Base-by-base conservation (phyloP, 2,113 vertebrate species). In the Brachirus orientalis region DNA sequence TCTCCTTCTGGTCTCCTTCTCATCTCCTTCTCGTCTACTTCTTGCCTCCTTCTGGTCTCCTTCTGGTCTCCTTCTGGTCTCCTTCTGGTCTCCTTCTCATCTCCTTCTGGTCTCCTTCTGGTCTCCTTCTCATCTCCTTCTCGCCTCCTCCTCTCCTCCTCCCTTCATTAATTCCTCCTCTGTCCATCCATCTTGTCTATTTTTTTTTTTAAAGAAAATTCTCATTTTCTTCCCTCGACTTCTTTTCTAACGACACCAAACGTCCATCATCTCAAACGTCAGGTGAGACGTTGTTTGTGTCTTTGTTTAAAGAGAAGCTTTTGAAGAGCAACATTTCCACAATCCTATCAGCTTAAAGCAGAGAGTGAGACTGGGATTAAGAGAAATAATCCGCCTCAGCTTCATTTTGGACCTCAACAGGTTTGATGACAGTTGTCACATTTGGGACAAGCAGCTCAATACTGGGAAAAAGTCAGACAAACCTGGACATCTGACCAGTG, bases 141-240 rank as follows among this genome's bases (percentile, higher is more conserved):
- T 28, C 40, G 4, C 48, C 20, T 36, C 52, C 9, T 38, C 35
- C 36, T 35, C 10, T 4, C 64, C 44, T 28, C 67, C 41, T 58
- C 44, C 33, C 59, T 14, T 51, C 17, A 20, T 52, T 53, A 22
- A 35, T 43, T 13, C 18, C 13, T 56, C 52, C 11, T 77, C 72
- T 19, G 10, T 67, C 54, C 19, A 62, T 67, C 59, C 19, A 16
- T 60, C 61, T 72, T 48, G 54, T 6, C n/a, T 18, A 50, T 67
- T 48, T 61, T 5, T n/a, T n/a, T n/a, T n/a, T n/a, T n/a, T n/a
- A n/a, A n/a, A n/a, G n/a, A n/a, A 14, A 35, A 55, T 37, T 7
- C 22, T 17, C 13, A 7, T 13, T 13, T 13, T 12, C 3, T 16
- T 14, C 44, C 13, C 71, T 6, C 28, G 3, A 1, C 46, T 46